A percentile compares a stretch with the other conserved stretches of the same genome.
Conservation (phyloP, 2,113 vertebrate species). For the Heterotis niloticus region DNA sequence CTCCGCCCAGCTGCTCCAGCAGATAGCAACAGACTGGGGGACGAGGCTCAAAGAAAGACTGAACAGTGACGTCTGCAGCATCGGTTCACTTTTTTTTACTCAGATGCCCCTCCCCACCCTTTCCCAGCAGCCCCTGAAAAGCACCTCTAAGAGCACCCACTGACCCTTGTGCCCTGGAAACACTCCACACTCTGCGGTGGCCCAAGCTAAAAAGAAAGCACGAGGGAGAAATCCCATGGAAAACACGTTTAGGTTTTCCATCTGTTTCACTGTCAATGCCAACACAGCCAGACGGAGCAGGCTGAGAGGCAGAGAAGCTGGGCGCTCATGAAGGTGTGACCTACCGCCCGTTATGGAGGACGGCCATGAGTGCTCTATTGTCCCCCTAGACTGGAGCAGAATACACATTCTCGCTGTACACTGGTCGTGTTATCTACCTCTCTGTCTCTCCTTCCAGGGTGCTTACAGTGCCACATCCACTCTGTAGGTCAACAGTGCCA, state of each 20-base stretch:
- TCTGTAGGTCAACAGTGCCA: no score
- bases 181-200: no score
- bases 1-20: background rate
- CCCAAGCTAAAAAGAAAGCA: background rate
- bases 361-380: background rate
- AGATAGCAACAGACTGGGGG: background rate
- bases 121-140: background rate
- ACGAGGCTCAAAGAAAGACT: background rate
- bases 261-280: background rate
- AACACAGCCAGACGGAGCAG: background rate
- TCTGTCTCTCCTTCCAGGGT: background rate
- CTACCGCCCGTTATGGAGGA: background rate
- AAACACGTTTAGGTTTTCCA: slow-evolving; percentile 5
- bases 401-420: background rate
- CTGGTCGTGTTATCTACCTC: background rate
- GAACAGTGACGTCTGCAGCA: background rate
- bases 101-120: background rate
- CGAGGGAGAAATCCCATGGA: slow-evolving; percentile 6
- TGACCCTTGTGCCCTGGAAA: no score
- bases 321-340: background rate
- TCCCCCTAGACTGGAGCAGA: background rate
- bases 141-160: background rate
- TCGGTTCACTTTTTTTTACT: background rate
- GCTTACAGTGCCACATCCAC: no score
- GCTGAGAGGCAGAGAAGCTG: background rate